Evolutionary conservation across 2,113 vertebrate species (phyloP), one percentile per base, ranked within the genome.

Genomic region (Eubucco bourcierii): DNA sequence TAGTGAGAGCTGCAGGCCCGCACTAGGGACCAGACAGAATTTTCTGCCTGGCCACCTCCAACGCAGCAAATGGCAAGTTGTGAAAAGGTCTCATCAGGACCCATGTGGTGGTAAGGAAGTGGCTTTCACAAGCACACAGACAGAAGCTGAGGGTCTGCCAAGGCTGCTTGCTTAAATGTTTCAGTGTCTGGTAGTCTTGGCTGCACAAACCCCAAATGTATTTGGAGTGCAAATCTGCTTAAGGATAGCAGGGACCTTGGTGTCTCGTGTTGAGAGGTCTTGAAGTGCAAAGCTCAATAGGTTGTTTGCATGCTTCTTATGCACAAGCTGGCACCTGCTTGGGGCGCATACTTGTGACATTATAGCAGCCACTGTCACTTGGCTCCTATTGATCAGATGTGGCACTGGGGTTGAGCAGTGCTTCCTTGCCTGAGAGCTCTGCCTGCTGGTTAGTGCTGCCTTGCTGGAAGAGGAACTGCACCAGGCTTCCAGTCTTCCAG

Each of bases 331-430:
- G 58, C 28, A 28, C 20, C 25, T 12, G 0, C 50, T 47, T 15
- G 15, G 9, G 29, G 33, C 9, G 3, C 44, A 7, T 65, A 9
- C 29, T n/a, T 27, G 27, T 39, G 2, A 25, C 31, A 9, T 8
- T n/a, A 4, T 2, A 34, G 55, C 24, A 46, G 61, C 55, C 25
- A 13, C 24, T 1, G 4, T 41, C 34, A 1, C 44, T n/a, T 0
- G 0, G 7, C 55, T 78, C 25, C 27, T n/a, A 3, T 8, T 1
- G 9, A 52, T 29, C 13, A 31, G 24, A 9, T 18, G 31, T 15
- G 53, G 28, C 7, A 4, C 27, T 24, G 0, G 1, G 33, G 39
- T 17, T 39, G 41, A n/a, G 4, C 3, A 2, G 27, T 6, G n/a
- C n/a, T 77, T 52, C 50, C 34, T 76, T 58, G 6, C 16, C 44